A percentile compares a stretch with the other conserved stretches of the same genome.
These are phyloP conservation scores for Dorcus parallelipipedus DNA, from an alignment of 2,888 invertebrate genomes.

Conservation along the genomic window DNA sequence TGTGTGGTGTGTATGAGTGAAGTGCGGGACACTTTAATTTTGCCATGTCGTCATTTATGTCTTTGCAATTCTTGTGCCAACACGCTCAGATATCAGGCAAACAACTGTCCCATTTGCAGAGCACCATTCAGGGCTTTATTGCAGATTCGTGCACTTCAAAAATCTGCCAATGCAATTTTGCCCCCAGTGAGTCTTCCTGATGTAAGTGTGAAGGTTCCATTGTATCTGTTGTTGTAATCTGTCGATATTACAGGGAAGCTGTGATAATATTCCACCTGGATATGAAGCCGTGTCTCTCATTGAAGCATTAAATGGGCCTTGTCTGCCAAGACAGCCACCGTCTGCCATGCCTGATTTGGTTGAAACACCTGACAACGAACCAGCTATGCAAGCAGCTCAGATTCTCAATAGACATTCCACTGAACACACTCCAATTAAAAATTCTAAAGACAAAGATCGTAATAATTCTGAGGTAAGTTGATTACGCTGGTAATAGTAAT, in stretches of 20 bases:
- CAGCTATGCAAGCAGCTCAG: conserved; percentile 65
- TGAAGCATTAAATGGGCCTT: conserved; percentile 94
- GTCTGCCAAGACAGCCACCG: conserved; percentile 50
- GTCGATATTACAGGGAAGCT: conserved; percentile 31
- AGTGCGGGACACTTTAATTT: conserved; percentile 91
- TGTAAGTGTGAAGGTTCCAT: conserved; percentile 48
- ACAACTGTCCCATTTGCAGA: conserved; percentile 98
- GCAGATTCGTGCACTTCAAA: conserved; percentile 91
- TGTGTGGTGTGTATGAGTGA: conserved; percentile 99
- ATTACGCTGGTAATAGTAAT: background rate
- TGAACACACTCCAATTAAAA: conserved; percentile 51
- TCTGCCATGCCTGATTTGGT: conserved; percentile 50
- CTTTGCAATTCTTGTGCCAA: conserved; percentile 97
- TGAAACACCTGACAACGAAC: conserved; percentile 63
- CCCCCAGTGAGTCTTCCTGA: conserved; percentile 61
- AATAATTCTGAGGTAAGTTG: conserved; percentile 50
- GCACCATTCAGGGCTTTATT: conserved; percentile 97
- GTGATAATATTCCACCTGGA: conserved; percentile 85
- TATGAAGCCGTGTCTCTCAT: conserved; percentile 92
- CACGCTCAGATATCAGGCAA: conserved; percentile 93
- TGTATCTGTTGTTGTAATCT: background rate
- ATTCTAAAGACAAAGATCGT: conserved; percentile 47
- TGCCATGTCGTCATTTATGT: conserved; percentile 96
- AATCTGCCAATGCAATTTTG: conserved; percentile 55
- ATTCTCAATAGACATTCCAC: conserved; percentile 57